Base-by-base conservation (phyloP, 2,888 invertebrate species). In the Oscheius sp. region DNA sequence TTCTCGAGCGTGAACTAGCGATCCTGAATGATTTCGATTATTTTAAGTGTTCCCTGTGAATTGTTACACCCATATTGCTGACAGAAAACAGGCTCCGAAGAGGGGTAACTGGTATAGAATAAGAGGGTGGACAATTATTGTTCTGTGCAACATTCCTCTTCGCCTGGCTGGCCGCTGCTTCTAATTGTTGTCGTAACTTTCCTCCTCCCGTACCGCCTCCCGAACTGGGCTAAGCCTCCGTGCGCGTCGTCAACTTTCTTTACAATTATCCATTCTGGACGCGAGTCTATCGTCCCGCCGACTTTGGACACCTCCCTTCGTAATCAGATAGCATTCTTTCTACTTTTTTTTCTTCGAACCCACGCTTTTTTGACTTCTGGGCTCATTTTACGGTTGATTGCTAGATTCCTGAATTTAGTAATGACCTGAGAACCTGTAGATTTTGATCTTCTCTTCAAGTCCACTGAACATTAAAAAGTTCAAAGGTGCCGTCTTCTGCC, bases 211-310 rank as follows among this genome's bases (percentile, higher is more conserved):
- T 21, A 21, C 21, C 21, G 21, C 55, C 65, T 68, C 35, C 42
- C 68, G 68, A 68, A 68, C 68, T 68, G 68, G 68, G 68, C 68
- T 71, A 65, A 66, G 62, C 65, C 55, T 58, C 55, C 62, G 47
- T 37, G 50, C 51, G 35, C 55, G 42, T 47, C 13, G 42, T 48
- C 35, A 58, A 59, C 32, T 37, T 47, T 50, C 63, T 42, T 42
- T 32, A 70, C 62, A 59, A 66, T 70, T 51, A 50, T 37, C 51
- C 37, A 57, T 76, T 48, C 57, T 37, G 59, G 76, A 58, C 68
- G 35, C 48, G 48, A 70, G 58, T 59, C 53, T 21, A 53, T 29
- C 74, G 72, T 62, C 3, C 42, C 42, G 4, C 42, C 42, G 42
- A 42, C 42, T 42, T 29, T 70, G 57, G 50, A 48, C 35, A 58